Evolutionary conservation across 2,113 vertebrate genomes (phyloP).

Genomic region (Amphiprion percula): DNA sequence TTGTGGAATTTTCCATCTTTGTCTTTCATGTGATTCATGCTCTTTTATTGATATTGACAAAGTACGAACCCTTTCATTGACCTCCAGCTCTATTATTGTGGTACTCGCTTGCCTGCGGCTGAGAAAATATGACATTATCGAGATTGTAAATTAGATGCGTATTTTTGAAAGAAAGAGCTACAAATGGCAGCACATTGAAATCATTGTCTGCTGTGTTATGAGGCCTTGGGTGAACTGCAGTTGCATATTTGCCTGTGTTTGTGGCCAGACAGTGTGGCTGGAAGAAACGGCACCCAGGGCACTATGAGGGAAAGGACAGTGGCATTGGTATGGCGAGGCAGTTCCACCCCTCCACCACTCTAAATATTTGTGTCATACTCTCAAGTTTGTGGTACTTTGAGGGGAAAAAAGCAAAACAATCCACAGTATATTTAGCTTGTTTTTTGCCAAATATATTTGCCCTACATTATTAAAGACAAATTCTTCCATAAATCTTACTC

Average conservation of each 20-base stretch:
- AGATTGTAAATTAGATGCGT: conserved; percentile 33
- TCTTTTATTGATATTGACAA: conserved; percentile 23
- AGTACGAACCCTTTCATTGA: conserved; percentile 21
- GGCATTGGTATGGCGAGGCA: conserved; percentile 10
- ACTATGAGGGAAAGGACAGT: conserved; percentile 3
- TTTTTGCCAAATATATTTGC: conserved; percentile 27
- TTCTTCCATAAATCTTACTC: conserved; percentile 23
- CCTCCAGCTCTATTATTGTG: conserved; percentile 44
- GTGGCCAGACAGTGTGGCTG: conserved; percentile 63
- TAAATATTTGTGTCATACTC: conserved; percentile 46
- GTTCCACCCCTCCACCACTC: conserved; percentile 21
- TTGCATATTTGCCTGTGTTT: conserved; percentile 54
- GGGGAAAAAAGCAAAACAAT: neutral
- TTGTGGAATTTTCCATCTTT: conserved; percentile 44
- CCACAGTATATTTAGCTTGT: conserved; percentile 28
- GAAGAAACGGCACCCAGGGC: conserved; percentile 33
- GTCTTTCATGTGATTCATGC: conserved; percentile 18
- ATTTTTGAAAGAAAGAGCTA: conserved; percentile 30
- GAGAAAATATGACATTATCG: conserved; percentile 23
- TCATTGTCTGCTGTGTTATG: conserved; percentile 21
- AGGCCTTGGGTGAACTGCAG: conserved; percentile 42
- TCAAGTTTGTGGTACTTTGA: conserved; percentile 35
- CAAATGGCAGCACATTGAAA: conserved; percentile 41
- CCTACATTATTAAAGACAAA: conserved; percentile 42
- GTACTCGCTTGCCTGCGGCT: conserved; percentile 19